phyloP scores from a whole-genome alignment of 2,888 invertebrate species.

The Microctonus aethiopoides region DNA sequence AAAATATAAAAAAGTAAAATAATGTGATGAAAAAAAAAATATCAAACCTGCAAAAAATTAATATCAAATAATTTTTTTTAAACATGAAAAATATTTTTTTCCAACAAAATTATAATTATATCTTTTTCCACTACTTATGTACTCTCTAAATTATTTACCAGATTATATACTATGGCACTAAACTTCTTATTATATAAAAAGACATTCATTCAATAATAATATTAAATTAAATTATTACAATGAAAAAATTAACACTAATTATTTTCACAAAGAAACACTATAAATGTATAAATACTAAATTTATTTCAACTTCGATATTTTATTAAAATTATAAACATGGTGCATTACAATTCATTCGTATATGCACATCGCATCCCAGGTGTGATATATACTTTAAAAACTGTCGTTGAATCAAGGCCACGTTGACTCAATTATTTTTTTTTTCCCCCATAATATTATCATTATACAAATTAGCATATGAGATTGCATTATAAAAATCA shows the following conservation, averaged over 20 bases:
- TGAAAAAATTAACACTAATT: too few species aligned
- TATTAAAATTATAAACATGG: slow-evolving; percentile 60
- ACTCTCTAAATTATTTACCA: too few species aligned
- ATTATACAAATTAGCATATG: slow-evolving; percentile 29
- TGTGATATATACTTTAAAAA: slow-evolving; percentile 53
- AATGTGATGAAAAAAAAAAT: too few species aligned
- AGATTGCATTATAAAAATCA: slow-evolving; percentile 25
- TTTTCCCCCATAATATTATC: slow-evolving; percentile 23
- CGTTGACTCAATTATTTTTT: slow-evolving; percentile 53
- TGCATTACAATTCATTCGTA: slow-evolving; percentile 49
- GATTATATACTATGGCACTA: too few species aligned
- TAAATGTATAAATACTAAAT: slow-evolving; percentile 1
- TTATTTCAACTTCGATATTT: slow-evolving; percentile 53
- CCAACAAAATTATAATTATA: neutral
- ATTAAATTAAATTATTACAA: too few species aligned
- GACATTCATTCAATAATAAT: too few species aligned
- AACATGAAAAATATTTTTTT: too few species aligned
- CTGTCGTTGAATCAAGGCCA: slow-evolving; percentile 60
- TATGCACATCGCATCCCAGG: slow-evolving; percentile 41
- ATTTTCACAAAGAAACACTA: neutral
- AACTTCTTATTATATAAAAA: too few species aligned
- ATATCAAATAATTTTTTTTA: too few species aligned
- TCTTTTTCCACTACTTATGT: neutral
- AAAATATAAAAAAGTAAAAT: too few species aligned
- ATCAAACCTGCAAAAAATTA: too few species aligned